Percentiles rank a stretch among this genome's conserved stretches.
phyloP scores from a whole-genome alignment of 2,888 invertebrate species.

The Torymus tubicola region DNA sequence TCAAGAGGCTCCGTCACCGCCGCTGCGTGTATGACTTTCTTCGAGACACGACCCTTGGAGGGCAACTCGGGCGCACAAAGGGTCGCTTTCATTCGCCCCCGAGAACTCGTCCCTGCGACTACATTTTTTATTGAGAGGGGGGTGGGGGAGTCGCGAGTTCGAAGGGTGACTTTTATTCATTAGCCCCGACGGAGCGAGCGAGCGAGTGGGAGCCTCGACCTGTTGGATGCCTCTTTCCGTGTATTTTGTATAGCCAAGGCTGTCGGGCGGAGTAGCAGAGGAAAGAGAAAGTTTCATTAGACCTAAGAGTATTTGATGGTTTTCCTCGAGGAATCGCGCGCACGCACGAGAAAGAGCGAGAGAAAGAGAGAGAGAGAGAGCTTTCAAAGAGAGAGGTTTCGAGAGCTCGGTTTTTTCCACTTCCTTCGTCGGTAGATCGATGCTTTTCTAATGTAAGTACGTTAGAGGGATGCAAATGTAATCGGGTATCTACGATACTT shows the following conservation, averaged over 20 bases:
- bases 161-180: slow-evolving; percentile 48
- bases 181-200: slow-evolving; percentile 19
- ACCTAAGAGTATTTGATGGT: slow-evolving; percentile 46
- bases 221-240: slow-evolving; percentile 26
- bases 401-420: slow-evolving; percentile 49
- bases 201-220: slow-evolving; percentile 24
- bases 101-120: slow-evolving; percentile 4
- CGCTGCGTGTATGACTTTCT: not conserved
- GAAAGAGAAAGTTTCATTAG: slow-evolving; percentile 43
- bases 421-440: slow-evolving; percentile 42
- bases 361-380: no score
- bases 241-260: slow-evolving; percentile 8
- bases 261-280: not conserved
- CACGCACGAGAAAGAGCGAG: not conserved
- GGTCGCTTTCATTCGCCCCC: not conserved
- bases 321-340: slow-evolving; percentile 40
- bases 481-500: no score
- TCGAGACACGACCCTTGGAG: not conserved
- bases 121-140: slow-evolving; percentile 43
- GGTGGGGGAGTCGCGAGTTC: slow-evolving; percentile 39
- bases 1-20: not conserved
- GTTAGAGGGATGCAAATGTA: not conserved
- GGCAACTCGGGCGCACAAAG: not conserved
- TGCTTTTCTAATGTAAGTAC: slow-evolving; percentile 16
- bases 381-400: no score